Conservation (phyloP, 1,140 invertebrate genomes). For the Pseudomyrmex dendroicus region DNA sequence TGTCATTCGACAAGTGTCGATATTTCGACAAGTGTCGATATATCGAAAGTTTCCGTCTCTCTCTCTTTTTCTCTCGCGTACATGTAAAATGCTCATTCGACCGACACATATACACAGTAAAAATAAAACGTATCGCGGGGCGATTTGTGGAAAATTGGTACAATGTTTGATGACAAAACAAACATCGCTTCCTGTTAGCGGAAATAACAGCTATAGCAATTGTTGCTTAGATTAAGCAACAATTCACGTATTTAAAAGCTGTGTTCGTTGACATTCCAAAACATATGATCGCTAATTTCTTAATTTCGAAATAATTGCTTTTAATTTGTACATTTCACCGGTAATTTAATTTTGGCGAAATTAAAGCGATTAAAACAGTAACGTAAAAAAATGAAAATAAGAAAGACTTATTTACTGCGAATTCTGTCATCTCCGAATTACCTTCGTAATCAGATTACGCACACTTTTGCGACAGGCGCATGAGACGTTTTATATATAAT, state of each 20-base stretch:
- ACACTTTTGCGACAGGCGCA: neutral
- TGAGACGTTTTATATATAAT: neutral
- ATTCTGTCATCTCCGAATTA: neutral
- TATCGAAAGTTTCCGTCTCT: neutral
- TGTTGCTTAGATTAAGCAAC: neutral
- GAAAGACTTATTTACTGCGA: neutral
- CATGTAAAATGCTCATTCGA: neutral
- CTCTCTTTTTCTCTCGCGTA: neutral
- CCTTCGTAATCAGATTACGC: neutral
- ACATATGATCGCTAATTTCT: no score
- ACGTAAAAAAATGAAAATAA: neutral
- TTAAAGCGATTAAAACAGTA: no score
- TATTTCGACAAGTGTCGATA: neutral
- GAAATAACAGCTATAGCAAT: slow-evolving; percentile 9
- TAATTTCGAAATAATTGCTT: no score
- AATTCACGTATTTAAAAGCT: slow-evolving; percentile 1
- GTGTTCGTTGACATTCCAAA: neutral
- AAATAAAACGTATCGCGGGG: slow-evolving; percentile 22
- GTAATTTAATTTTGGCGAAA: no score
- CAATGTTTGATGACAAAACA: slow-evolving; percentile 5
- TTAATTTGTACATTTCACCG: neutral
- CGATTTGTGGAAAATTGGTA: slow-evolving; percentile 14
- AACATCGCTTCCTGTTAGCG: slow-evolving; percentile 10
- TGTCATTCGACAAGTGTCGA: neutral
- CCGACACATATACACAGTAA: neutral